A percentile compares a stretch with the other conserved stretches of the same genome.
Conservation (phyloP, 2,113 vertebrate species). For the Eudyptes chrysolophus region DNA sequence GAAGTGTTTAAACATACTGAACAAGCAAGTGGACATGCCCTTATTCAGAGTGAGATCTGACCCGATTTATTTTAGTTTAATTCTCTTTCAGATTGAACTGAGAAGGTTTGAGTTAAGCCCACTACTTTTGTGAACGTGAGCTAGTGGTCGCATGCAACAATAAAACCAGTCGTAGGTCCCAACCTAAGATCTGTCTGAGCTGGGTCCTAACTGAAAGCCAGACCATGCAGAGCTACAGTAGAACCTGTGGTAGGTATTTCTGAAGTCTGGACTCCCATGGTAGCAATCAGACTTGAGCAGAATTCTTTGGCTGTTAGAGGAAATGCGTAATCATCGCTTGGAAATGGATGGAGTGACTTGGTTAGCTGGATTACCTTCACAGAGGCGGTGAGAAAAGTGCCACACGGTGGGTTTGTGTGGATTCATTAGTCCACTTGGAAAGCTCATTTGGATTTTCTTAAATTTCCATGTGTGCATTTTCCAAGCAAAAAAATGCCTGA, state of each 20-base stretch:
- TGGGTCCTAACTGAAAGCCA: not conserved
- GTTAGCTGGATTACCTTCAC: not conserved
- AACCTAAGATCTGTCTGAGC: not conserved
- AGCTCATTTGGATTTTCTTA: not conserved
- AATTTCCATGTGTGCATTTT: not conserved
- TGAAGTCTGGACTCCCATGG: not conserved
- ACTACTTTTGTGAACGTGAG: not conserved
- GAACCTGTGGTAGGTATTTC: not conserved
- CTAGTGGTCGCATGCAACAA: not conserved
- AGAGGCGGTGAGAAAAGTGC: not conserved
- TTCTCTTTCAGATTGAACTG: not conserved
- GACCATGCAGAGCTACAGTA: not conserved
- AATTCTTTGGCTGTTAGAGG: not conserved
- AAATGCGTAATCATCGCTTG: fast-evolving
- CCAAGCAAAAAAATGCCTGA: not conserved
- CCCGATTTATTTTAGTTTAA: not conserved
- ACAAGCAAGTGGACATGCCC: not conserved
- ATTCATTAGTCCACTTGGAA: not conserved
- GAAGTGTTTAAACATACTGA: not conserved
- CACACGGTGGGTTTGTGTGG: not conserved
- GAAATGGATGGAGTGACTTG: not conserved
- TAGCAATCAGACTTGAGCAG: not conserved
- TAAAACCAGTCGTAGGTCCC: not conserved
- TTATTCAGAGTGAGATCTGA: not conserved
- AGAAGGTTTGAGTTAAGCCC: not conserved